phyloP scores from a whole-genome alignment of 35 echinoderm and acorn worm genomes.

The Stichopus chloronotus region DNA sequence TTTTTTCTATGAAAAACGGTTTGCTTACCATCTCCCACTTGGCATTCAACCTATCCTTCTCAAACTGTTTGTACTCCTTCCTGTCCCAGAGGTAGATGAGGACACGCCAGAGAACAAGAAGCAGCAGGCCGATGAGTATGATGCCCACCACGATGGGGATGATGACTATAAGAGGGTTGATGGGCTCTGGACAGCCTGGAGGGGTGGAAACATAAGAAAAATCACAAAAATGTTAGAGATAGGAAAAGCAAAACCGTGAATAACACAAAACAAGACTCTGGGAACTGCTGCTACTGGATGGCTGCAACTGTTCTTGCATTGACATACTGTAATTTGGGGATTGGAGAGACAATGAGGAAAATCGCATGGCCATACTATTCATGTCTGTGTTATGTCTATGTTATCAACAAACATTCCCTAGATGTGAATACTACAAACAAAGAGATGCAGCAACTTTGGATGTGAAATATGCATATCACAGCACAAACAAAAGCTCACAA shows the following conservation, averaged over 20 bases:
- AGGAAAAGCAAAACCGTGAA: not conserved
- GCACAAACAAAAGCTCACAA: too few species aligned
- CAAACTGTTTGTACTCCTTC: constrained; percentile 65
- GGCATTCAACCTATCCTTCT: constrained; percentile 66
- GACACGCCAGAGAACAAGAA: constrained; percentile 63
- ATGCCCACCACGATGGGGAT: constrained; percentile 69
- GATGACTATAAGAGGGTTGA: constrained; percentile 67
- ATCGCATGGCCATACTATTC: too few species aligned
- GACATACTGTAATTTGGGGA: too few species aligned
- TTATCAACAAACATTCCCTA: too few species aligned
- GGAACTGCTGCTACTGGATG: too few species aligned
- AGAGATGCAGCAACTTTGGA: too few species aligned
- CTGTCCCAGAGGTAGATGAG: constrained; percentile 65
- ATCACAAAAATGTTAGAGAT: not conserved
- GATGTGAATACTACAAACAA: too few species aligned
- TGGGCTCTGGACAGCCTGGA: constrained; percentile 61
- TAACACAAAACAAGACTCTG: not conserved
- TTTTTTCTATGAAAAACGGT: too few species aligned
- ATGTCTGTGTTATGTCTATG: too few species aligned
- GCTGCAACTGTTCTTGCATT: too few species aligned
- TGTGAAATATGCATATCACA: too few species aligned
- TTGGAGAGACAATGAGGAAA: too few species aligned
- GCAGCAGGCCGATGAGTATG: constrained; percentile 58
- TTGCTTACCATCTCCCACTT: constrained; percentile 71
- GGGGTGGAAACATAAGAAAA: not conserved